phyloP scores from a whole-genome alignment of 2,888 invertebrate genomes.

The Laothoe populi region DNA sequence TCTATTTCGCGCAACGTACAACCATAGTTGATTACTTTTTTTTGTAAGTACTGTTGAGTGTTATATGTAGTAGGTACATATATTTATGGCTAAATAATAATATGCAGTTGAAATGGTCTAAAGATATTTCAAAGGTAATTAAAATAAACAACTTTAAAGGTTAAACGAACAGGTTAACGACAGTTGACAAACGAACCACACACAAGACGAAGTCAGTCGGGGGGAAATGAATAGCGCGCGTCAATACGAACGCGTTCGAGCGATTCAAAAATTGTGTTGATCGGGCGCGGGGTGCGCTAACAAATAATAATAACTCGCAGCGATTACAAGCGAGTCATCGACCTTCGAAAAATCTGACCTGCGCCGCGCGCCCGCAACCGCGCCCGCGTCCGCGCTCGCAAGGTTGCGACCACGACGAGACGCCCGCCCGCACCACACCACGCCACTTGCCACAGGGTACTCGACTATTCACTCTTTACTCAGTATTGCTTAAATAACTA shows the following conservation, averaged over 20 bases:
- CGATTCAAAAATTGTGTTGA: conserved; percentile 47
- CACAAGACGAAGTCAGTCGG: conserved; percentile 35
- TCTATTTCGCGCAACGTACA: too few relatives aligned
- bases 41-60: too few relatives aligned
- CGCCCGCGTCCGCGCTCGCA: conserved; percentile 32
- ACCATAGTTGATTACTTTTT: too few relatives aligned
- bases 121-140: not conserved
- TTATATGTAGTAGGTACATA: not conserved
- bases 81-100: not conserved
- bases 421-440: conserved; percentile 29
- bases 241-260: conserved; percentile 29
- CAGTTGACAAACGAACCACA: conserved; percentile 30
- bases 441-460: not conserved
- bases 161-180: conserved; percentile 37
- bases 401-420: conserved; percentile 28
- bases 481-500: not conserved
- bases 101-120: not conserved
- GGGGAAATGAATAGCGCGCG: conserved; percentile 47
- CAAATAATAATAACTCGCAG: conserved; percentile 76
- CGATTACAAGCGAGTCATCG: conserved; percentile 79
- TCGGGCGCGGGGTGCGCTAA: conserved; percentile 58
- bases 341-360: conserved; percentile 85
- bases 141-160: conserved; percentile 8
- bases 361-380: conserved; percentile 68
- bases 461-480: conserved; percentile 24